A percentile compares a stretch with the other conserved stretches of the same genome.
Evolutionary conservation across 2,888 invertebrate species (phyloP).

Genomic region (Meganola albula): DNA sequence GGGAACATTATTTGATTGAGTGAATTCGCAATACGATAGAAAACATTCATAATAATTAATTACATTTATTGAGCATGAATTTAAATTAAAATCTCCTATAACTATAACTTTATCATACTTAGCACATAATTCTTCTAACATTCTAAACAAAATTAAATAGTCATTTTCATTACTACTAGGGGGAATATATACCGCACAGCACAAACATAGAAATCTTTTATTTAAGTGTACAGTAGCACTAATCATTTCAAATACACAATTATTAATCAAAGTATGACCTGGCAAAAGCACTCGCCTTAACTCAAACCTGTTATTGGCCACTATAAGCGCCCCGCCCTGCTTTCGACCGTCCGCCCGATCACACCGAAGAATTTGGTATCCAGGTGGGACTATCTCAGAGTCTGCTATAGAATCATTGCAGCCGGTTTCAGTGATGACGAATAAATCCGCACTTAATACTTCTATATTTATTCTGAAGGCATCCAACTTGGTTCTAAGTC

Average conservation of each 20-base stretch:
- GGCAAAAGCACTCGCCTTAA: slow-evolving; percentile 9
- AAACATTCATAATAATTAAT: no score
- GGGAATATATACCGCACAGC: slow-evolving; percentile 21
- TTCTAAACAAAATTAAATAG: no score
- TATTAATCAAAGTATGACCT: slow-evolving; percentile 8
- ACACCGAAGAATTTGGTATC: no score
- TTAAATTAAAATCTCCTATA: no score
- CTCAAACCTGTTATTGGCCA: slow-evolving; percentile 5
- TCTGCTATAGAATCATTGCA: background rate
- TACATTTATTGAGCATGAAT: no score
- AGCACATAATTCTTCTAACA: no score
- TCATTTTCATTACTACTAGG: no score
- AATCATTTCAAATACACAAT: slow-evolving; percentile 19
- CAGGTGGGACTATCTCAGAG: no score
- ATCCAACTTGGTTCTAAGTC: background rate
- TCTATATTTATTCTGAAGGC: background rate
- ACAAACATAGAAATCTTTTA: slow-evolving; percentile 11
- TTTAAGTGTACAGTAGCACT: slow-evolving; percentile 13
- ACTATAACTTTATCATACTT: no score
- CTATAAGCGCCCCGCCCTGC: background rate
- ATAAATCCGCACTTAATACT: background rate
- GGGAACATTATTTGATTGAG: no score
- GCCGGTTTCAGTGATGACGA: background rate
- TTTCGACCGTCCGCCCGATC: no score
- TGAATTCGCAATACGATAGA: slow-evolving; percentile 12